Evolutionary conservation across 2,888 invertebrate species (phyloP), one percentile per base, ranked within the genome.

Genomic region (Panorpa germanica): DNA sequence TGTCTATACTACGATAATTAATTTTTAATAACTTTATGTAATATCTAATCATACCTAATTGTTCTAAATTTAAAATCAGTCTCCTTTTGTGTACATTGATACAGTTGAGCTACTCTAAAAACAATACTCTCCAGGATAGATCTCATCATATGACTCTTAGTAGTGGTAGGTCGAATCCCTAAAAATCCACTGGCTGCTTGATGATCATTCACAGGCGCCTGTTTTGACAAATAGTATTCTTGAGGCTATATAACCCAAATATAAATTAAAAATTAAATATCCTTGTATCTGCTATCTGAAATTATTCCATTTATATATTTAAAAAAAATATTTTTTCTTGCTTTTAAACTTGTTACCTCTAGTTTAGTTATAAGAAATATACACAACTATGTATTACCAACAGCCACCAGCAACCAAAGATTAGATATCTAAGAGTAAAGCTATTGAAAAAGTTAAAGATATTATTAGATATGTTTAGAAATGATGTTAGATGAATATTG

Each of bases 131-230:
- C 90, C 11, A 91, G 53, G 28, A 91, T 61, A 0, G 90, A 77
- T 17, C 88, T 65, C 3, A 85, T 67, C 38, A 90, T 50, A 42
- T 88, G 83, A n/a, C 67, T 67, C 39, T 70, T 76, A 1, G 52
- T 68, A 0, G 85, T 82, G 1, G 75, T 71, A 1, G 81, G 65
- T 37, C 55, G 59, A 21, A 70, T 46, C 14, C 55, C 55, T 19
- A 19, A 19, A 47, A 91, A 85, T 11, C 80, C 83, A 0, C 82
- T 70, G 2, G 80, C 77, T 0, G 91, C 88, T 8, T 66, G 63
- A 38, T 75, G 70, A 51, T 93, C 83, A 52, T 83, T 85, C 38
- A 88, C 71, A 2, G 93, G 91, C 0, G 85, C 81, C 83, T 93
- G 52, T 7, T 48, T 44, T n/a, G n/a, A n/a, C n/a, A n/a, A n/a